phyloP scores from a whole-genome alignment of 2,888 invertebrate genomes.

The Ectobius pallidus region DNA sequence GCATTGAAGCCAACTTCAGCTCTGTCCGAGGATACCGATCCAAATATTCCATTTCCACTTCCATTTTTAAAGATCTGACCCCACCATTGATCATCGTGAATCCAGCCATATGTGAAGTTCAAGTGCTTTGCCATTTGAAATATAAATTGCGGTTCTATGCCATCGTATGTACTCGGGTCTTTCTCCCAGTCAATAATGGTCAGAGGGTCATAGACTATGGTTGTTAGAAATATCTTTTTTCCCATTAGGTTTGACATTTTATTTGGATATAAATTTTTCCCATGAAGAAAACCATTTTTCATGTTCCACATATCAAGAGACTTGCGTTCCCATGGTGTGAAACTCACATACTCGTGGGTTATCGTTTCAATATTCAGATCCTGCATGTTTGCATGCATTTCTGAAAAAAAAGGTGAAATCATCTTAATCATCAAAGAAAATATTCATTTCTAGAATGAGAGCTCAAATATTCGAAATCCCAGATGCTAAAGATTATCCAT shows the following conservation, averaged over 20 bases:
- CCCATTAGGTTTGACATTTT: conserved; percentile 58
- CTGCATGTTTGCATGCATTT: too few relatives aligned
- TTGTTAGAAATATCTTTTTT: conserved; percentile 59
- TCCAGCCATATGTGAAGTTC: conserved; percentile 21
- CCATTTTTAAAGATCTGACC: conserved; percentile 69
- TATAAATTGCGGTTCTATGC: conserved; percentile 59
- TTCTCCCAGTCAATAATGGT: conserved; percentile 50
- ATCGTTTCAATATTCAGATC: conserved; percentile 10
- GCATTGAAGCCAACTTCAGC: conserved; percentile 67
- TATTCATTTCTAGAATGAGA: too few relatives aligned
- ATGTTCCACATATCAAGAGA: neutral
- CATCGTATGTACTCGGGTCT: conserved; percentile 31
- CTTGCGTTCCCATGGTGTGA: neutral
- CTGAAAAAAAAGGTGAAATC: too few relatives aligned
- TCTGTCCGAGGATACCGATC: conserved; percentile 61
- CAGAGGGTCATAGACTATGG: conserved; percentile 67
- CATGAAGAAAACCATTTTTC: conserved; percentile 49
- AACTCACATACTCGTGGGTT: neutral
- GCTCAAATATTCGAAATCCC: too few relatives aligned
- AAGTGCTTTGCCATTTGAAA: conserved; percentile 53
- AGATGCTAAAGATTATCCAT: too few relatives aligned
- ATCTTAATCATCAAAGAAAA: too few relatives aligned
- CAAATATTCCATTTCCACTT: conserved; percentile 47
- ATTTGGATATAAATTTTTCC: conserved; percentile 58
- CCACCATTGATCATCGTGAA: conserved; percentile 65